Evolutionary conservation across 2,888 invertebrate species (phyloP), one percentile per base, ranked within the genome.

Genomic region (Tetrapedia diversipes): DNA sequence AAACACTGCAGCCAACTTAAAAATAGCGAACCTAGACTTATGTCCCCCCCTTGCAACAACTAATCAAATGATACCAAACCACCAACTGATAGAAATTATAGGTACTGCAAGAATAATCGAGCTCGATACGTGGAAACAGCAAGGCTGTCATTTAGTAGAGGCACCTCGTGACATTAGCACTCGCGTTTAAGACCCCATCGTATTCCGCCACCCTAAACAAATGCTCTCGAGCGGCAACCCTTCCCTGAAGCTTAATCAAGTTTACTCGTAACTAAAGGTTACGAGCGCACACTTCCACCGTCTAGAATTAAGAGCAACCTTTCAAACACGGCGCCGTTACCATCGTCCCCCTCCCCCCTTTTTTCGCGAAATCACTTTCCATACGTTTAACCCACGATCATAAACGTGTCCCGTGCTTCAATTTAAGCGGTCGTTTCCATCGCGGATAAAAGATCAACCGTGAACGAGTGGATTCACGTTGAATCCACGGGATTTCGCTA

Each of bases 181-280:
- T 37, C 43, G 43, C 53, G n/a, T 66, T 56, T 64, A 65, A 64
- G 45, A 63, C 64, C 72, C 70, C n/a, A n/a, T 65, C 68, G 49
- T 66, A 70, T 67, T 65, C 19, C 29, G 29, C 19, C 7, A 29
- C 39, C 39, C 63, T 51, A 77, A 80, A 73, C 77, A 77, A 77
- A 80, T 73, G 74, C 66, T 49, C 63, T 75, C 70, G 34, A 34
- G 45, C 34, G 32, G 56, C 59, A 75, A 75, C 74, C 78, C 78
- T 75, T 78, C 78, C 27, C 41, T 45, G 47, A n/a, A 59, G 68
- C 68, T 77, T 81, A 81, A 81, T 81, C 81, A 75, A 81, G 71
- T 71, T 64, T 54, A 61, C 76, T 64, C 76, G 70, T 68, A 79
- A 76, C 72, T 65, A 22, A 29, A 32, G 11, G 51, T 39, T 51